Evolutionary conservation across 2,113 vertebrate species (phyloP), one percentile per base, ranked within the genome.

Genomic region (Callionymus lyra): DNA sequence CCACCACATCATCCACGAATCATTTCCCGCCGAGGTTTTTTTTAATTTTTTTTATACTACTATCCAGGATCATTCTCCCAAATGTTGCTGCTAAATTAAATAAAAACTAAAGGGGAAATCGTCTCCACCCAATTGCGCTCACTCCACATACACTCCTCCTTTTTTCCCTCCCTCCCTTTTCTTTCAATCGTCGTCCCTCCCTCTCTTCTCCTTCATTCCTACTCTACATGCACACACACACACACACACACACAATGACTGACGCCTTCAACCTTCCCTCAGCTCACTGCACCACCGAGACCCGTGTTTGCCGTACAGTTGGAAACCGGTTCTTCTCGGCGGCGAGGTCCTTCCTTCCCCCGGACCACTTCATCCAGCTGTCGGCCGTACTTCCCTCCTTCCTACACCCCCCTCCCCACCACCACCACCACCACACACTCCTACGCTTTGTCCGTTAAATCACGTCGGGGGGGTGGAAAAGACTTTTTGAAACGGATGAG

Each of bases 121-220:
- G 61, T 74, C 63, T 69, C 68, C 77, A 77, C 75, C 81, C 82
- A 72, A 69, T 74, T 78, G 21, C 71, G 65, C 63, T 64, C 66
- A 70, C 68, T 65, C 65, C 68, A 64, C 47, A 37, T 67, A 64
- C 60, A 56, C 67, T 69, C 68, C 59, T 69, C 70, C 63, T 67
- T 42, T 64, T 73, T n/a, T 74, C 76, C 77, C 77, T 73, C 76
- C 74, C 68, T 77, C 47, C 57, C 45, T 60, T 69, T 70, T 65
- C 55, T 72, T 62, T 73, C 59, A 65, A 50, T 76, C 52, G 68
- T 41, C 47, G 59, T 70, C 70, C 54, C 61, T 67, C 73, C 62
- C 65, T 75, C 63, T 65, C 54, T 48, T 59, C 58, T 62, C 55
- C 69, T 71, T 75, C 69, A 63, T 69, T 68, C 60, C 67, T 74